Evolutionary conservation across 2,888 invertebrate species (phyloP).

Genomic region (Orchesella flavescens): DNA sequence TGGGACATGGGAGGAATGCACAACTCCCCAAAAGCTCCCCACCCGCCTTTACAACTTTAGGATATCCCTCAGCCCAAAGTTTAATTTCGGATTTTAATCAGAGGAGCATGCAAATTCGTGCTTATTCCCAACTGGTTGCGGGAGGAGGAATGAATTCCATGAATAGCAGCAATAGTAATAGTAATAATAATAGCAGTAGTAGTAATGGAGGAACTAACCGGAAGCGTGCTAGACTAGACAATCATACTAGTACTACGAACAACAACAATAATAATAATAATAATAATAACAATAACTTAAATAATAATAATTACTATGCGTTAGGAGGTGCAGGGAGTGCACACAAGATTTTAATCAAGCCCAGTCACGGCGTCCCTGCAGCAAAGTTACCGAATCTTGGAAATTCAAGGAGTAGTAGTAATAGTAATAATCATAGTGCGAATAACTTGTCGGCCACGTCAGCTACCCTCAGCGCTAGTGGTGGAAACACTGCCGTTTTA

Average conservation of each 20-base stretch:
- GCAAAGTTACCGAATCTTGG: conserved; percentile 53
- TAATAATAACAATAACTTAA: conserved; percentile 34
- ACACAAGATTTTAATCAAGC: conserved; percentile 55
- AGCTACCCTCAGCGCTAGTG: conserved; percentile 1
- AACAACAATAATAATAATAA: conserved; percentile 30
- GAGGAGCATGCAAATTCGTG: conserved; percentile 54
- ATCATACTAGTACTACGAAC: conserved; percentile 45
- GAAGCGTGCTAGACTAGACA: conserved; percentile 57
- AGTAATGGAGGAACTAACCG: conserved; percentile 27
- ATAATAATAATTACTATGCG: conserved; percentile 48
- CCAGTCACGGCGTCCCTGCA: conserved; percentile 58
- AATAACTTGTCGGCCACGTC: neutral
- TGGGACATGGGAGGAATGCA: neutral
- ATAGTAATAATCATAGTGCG: conserved; percentile 1
- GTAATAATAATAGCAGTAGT: conserved; percentile 14
- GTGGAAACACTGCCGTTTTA: neutral
- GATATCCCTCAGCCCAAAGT: conserved; percentile 31
- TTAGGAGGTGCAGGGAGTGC: conserved; percentile 34
- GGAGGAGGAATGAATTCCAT: conserved; percentile 1
- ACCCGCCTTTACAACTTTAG: conserved; percentile 29
- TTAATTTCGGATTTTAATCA: conserved; percentile 51
- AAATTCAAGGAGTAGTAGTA: neutral
- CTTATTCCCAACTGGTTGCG: conserved; percentile 45
- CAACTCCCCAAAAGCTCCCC: conserved; percentile 48
- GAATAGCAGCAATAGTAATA: conserved; percentile 7